Evolutionary conservation across 2,797 vertebrate species (phyloP).

Genomic region (Carapus acus): DNA sequence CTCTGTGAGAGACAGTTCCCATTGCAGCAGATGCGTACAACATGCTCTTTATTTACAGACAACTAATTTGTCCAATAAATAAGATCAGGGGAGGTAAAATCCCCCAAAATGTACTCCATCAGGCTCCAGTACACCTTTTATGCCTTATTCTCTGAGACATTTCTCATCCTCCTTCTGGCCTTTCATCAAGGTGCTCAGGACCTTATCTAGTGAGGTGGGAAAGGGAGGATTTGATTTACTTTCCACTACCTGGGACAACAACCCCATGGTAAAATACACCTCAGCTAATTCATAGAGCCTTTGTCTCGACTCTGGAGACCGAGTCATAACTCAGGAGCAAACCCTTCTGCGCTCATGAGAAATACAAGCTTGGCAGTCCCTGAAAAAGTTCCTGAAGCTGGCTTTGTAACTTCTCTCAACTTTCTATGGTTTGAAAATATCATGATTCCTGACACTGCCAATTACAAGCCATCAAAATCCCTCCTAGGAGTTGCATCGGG

Average conservation of each 20-base stretch:
- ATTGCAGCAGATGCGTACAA: conserved; percentile 12
- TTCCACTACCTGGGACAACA: conserved; percentile 17
- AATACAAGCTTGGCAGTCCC: conserved; percentile 1
- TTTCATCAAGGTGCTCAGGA: conserved; percentile 2
- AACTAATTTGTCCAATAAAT: conserved; percentile 28
- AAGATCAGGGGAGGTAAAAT: conserved; percentile 24
- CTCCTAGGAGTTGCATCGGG: too few species aligned
- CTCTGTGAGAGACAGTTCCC: not conserved
- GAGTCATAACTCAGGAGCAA: conserved; percentile 14
- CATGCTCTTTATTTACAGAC: conserved; percentile 3
- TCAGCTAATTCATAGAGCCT: conserved; percentile 15
- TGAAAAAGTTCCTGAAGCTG: too few species aligned
- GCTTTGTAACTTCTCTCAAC: not conserved
- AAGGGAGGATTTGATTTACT: conserved; percentile 29
- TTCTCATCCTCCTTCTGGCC: conserved; percentile 13
- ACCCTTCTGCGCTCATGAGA: conserved; percentile 5
- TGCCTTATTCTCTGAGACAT: conserved; percentile 17
- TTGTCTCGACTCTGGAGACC: conserved; percentile 18
- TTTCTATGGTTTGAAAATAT: not conserved
- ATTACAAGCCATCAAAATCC: too few species aligned
- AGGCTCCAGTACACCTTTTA: conserved; percentile 12
- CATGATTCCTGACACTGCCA: not conserved
- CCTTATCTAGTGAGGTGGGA: conserved; percentile 31
- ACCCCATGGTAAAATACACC: conserved; percentile 8
- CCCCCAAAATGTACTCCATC: conserved; percentile 15